A percentile compares a stretch with the other conserved stretches of the same genome.
These are phyloP conservation scores for Lepilemur ruficaudatus DNA, from an alignment of 2,797 vertebrate genomes.

Conservation along the genomic window DNA sequence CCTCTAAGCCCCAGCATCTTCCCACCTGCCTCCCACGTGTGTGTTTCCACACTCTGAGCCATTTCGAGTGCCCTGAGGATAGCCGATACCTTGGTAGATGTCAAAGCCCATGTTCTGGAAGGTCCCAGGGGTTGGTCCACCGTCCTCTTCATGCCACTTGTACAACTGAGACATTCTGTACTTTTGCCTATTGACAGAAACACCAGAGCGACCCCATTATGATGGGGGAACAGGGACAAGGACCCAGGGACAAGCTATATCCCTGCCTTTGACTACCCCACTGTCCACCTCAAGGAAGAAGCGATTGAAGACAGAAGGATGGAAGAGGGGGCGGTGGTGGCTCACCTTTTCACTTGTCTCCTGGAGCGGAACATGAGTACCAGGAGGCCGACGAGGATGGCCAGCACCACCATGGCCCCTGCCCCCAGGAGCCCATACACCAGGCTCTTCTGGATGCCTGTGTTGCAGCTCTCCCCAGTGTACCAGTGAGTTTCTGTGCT, in stretches of 20 bases:
- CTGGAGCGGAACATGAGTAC: background rate
- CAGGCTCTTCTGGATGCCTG: conserved; percentile 52
- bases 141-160: conserved; percentile 53
- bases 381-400: background rate
- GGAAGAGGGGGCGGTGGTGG: background rate
- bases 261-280: background rate
- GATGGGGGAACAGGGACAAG: background rate
- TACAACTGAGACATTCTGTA: background rate
- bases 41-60: background rate
- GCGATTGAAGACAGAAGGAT: background rate
- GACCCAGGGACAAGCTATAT: background rate
- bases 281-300: background rate
- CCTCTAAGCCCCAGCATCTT: background rate
- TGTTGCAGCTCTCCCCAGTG: conserved; percentile 29
- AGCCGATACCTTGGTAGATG: conserved; percentile 22
- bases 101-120: conserved; percentile 60
- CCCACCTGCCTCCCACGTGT: background rate
- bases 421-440: conserved; percentile 48
- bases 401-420: accelerated
- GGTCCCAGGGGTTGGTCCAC: background rate
- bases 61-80: background rate
- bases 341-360: conserved; percentile 26
- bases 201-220: background rate
- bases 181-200: conserved; percentile 47
- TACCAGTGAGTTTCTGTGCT: conserved; percentile 69